These are phyloP conservation scores for Chelmon rostratus DNA, from an alignment of 2,797 vertebrate species.

Conservation along the genomic window DNA sequence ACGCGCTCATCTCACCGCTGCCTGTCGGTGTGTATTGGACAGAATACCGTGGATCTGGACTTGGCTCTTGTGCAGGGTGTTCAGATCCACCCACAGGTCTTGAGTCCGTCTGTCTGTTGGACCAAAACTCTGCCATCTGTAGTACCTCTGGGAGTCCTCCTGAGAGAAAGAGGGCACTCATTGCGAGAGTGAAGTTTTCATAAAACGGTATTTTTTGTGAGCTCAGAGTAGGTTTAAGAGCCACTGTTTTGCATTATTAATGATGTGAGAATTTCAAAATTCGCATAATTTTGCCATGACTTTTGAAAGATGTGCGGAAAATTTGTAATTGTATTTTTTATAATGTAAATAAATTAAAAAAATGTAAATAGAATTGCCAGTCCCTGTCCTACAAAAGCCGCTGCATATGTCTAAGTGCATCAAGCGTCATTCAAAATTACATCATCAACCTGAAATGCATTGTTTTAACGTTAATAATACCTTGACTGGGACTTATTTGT, in stretches of 20 bases:
- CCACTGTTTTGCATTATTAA: neutral
- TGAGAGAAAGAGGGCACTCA: conserved; percentile 61
- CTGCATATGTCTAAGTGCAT: neutral
- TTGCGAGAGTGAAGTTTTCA: conserved; percentile 2
- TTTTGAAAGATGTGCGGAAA: too few relatives aligned
- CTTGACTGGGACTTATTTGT: neutral
- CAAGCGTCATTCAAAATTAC: too few relatives aligned
- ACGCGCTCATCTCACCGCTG: conserved; percentile 88
- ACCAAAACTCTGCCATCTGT: conserved; percentile 89
- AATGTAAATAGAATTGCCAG: too few relatives aligned
- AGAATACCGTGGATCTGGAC: conserved; percentile 92
- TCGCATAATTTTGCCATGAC: too few relatives aligned
- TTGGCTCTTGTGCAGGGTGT: conserved; percentile 85
- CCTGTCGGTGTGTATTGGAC: conserved; percentile 93
- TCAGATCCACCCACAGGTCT: conserved; percentile 91
- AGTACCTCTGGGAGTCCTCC: conserved; percentile 94
- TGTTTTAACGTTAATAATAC: neutral
- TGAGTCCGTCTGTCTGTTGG: conserved; percentile 82
- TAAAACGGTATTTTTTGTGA: neutral
- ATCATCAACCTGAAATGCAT: neutral
- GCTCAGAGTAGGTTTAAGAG: neutral
- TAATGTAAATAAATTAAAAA: too few relatives aligned
- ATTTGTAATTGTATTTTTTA: too few relatives aligned
- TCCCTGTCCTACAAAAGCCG: neutral
- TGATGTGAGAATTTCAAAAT: neutral